Evolutionary conservation across 2,888 invertebrate species (phyloP).

Genomic region (Atethmia centrago): DNA sequence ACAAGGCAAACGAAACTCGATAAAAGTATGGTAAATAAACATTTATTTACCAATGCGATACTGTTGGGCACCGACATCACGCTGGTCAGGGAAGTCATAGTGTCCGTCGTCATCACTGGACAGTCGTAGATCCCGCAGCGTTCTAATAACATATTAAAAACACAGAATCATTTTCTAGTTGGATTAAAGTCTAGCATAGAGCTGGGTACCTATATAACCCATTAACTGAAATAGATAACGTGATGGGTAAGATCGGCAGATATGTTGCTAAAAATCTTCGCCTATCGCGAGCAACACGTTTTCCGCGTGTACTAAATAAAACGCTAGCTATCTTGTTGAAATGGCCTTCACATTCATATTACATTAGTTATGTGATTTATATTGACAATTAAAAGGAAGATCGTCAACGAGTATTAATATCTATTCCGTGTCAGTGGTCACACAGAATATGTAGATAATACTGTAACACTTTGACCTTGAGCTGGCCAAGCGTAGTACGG

Average conservation of each 20-base stretch:
- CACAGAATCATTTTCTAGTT: background rate
- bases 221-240: too few relatives aligned
- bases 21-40: background rate
- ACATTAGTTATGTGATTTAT: background rate
- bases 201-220: too few relatives aligned
- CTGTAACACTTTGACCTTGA: background rate
- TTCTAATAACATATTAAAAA: slow-evolving; percentile 70
- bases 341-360: background rate
- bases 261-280: background rate
- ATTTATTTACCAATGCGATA: slow-evolving; percentile 81
- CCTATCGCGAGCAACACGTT: background rate
- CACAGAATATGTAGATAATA: background rate
- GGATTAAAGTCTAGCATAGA: background rate
- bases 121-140: slow-evolving; percentile 79
- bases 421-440: background rate
- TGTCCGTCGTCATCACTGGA: slow-evolving; percentile 77
- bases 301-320: background rate
- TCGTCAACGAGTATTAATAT: too few relatives aligned
- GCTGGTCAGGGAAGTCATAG: slow-evolving; percentile 78
- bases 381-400: background rate
- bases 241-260: background rate
- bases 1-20: background rate
- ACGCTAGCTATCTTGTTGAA: background rate
- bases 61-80: slow-evolving; percentile 81
- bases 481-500: background rate